Evolutionary conservation across 2,797 vertebrate genomes (phyloP), one percentile per base, ranked within the genome.

Genomic region (Antennarius maculatus): DNA sequence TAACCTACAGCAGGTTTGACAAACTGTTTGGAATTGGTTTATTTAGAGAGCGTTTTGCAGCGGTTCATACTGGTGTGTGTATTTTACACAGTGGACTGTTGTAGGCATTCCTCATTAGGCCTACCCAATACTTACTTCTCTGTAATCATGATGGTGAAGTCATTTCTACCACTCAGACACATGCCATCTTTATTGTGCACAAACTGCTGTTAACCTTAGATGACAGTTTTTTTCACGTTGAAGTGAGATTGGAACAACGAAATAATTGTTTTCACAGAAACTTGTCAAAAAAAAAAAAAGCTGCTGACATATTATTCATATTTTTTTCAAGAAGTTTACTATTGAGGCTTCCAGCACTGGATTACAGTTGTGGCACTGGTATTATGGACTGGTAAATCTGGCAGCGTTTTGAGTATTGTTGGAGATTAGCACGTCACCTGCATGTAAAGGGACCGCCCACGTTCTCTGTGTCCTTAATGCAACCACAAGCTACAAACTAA

Each of bases 1-100:
- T 23, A 23, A 23, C 23, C 23, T 23, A 23, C 23, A 23, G 23
- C 23, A 23, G 23, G 23, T 23, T 23, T 23, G 23, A 13, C 34
- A 18, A 49, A 48, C 69, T 68, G 48, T 54, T 76, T 70, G 70
- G 59, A 63, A 67, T 80, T n/a, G 15, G 42, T 79, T 71, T 65
- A 56, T 51, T 61, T 52, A 17, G 14, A 54, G 49, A 46, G 16
- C 6, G 9, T 52, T 78, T 70, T 80, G 64, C 54, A 54, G 69
- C 31, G 34, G 39, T 27, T 60, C 17, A 18, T 49, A 66, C 59
- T 23, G n/a, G 34, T 63, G 56, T 34, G 34, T 37, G 57, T 28
- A 69, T 43, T 69, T 75, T 48, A 42, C 50, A 64, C 42, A 54
- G 51, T 55, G 23, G 3, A 23, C 29, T 37, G 28, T 29, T 68